Percentiles rank a stretch among this genome's conserved stretches.
These are phyloP conservation scores for Dusona sp. DNA, from an alignment of 2,888 invertebrate species.

Conservation along the genomic window DNA sequence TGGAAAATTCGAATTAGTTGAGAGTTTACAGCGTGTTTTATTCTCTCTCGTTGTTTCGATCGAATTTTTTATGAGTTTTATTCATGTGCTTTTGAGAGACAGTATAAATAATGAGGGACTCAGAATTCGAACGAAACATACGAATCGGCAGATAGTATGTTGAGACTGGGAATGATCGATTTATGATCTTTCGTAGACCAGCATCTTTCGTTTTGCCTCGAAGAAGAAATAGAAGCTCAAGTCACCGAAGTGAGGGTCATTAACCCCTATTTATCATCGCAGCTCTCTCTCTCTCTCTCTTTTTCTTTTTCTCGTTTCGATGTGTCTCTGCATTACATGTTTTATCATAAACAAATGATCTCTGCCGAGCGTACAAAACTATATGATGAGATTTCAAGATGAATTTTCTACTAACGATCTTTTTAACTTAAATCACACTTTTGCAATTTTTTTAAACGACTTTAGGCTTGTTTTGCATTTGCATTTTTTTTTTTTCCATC, in stretches of 20 bases:
- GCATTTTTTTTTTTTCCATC: not conserved
- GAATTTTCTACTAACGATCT: conserved; percentile 27
- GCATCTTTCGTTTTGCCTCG: conserved; percentile 28
- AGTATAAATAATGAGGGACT: conserved; percentile 16
- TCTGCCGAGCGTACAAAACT: conserved; percentile 17
- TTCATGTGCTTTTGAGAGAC: not conserved
- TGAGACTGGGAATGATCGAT: conserved; percentile 18
- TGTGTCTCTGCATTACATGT: conserved; percentile 6
- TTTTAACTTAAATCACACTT: not conserved
- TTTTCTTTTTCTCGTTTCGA: conserved; percentile 22
- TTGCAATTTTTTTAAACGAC: not conserved
- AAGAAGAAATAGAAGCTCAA: conserved; percentile 32
- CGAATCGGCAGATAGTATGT: conserved; percentile 49
- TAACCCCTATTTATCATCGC: conserved; percentile 80
- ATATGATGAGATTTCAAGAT: not conserved
- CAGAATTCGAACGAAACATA: conserved; percentile 35
- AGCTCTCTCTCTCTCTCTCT: conserved; percentile 65
- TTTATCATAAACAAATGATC: conserved; percentile 74
- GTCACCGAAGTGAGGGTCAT: conserved; percentile 74
- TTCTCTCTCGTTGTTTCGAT: not conserved
- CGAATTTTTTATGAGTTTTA: not conserved
- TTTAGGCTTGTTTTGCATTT: not conserved
- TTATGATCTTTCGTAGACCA: conserved; percentile 36
- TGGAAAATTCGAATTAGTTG: not conserved
- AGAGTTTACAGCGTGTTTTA: not conserved